Conservation (phyloP, 2,113 vertebrate species). For the Glaucidium brasilianum region DNA sequence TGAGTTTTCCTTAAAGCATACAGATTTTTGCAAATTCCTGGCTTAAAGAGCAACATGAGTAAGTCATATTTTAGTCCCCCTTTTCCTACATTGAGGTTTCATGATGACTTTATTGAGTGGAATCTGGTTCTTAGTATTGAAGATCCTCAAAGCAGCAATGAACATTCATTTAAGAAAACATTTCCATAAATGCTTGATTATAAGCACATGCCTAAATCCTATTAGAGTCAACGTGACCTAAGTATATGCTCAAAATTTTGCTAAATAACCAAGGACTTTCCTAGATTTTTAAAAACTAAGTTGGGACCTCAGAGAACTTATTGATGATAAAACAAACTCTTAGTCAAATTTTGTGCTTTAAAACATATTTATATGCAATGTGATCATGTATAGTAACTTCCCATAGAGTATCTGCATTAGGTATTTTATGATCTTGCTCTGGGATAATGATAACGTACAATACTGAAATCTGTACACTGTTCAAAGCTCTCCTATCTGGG, state of each 20-base stretch:
- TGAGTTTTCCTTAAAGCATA: neutral
- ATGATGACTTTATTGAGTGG: neutral
- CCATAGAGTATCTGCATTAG: neutral
- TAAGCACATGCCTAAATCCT: neutral
- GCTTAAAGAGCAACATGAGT: neutral
- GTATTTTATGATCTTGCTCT: neutral
- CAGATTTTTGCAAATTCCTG: neutral
- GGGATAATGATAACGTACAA: neutral
- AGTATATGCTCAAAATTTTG: neutral
- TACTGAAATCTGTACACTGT: neutral
- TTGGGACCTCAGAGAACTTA: neutral
- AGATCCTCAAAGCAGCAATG: neutral
- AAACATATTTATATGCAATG: neutral
- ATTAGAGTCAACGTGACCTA: neutral
- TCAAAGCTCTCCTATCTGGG: neutral
- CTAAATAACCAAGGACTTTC: neutral
- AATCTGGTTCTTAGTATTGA: neutral
- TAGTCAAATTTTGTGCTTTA: neutral
- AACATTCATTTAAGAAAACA: neutral
- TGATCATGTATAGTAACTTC: neutral
- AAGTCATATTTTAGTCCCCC: neutral
- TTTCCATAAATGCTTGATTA: neutral
- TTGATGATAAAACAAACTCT: neutral
- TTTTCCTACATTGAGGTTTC: neutral
- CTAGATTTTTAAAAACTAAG: neutral